These are phyloP conservation scores for Cerastoderma edule DNA, from an alignment of 2,888 invertebrate species.

Conservation along the genomic window DNA sequence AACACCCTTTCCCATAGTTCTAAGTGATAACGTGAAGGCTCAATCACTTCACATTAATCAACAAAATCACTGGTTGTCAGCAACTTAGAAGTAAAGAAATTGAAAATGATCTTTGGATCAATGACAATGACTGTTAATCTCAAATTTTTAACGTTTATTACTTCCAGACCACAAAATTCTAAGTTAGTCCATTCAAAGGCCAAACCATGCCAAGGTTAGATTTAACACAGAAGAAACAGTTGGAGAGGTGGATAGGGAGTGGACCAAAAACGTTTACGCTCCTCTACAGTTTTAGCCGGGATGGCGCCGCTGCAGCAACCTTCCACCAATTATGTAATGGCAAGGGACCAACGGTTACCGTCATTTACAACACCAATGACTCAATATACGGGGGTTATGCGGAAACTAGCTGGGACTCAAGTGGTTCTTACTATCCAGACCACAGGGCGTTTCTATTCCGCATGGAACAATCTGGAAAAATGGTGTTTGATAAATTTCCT, in stretches of 20 bases:
- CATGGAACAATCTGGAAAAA: conserved; percentile 40
- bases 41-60: no score
- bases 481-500: conserved; percentile 38
- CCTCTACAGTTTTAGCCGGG: conserved; percentile 56
- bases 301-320: conserved; percentile 51
- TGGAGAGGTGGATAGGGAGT: conserved; percentile 56
- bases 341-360: conserved; percentile 62
- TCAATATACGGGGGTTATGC: conserved; percentile 64
- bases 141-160: no score
- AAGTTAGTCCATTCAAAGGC: no score
- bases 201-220: conserved; percentile 11
- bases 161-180: no score
- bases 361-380: conserved; percentile 58
- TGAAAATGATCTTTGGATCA: no score
- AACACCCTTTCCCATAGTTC: no score
- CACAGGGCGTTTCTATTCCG: conserved; percentile 59
- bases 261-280: conserved; percentile 45
- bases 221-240: conserved; percentile 36
- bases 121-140: no score
- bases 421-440: conserved; percentile 37
- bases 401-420: conserved; percentile 47
- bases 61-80: no score
- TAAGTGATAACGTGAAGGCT: no score
- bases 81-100: no score
- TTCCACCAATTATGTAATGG: conserved; percentile 66